These are phyloP conservation scores for Tonatia bakeri DNA, from an alignment of 2,113 vertebrate species.

Conservation along the genomic window DNA sequence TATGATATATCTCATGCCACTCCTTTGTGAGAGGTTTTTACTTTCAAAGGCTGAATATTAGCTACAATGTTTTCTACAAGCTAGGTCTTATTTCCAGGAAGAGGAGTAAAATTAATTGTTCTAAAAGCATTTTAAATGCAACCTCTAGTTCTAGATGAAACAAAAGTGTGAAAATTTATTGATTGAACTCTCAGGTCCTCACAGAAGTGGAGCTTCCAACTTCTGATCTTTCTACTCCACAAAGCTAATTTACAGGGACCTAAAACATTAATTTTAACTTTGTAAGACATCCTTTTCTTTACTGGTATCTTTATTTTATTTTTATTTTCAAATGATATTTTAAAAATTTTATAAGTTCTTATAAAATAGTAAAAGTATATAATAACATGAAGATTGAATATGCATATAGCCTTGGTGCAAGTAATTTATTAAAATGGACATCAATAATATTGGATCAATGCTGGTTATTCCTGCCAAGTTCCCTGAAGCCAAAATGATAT, in stretches of 20 bases:
- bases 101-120: neutral
- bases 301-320: neutral
- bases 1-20: neutral
- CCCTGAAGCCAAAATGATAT: neutral
- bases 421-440: neutral
- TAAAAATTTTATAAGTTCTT: neutral
- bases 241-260: neutral
- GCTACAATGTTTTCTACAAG: neutral
- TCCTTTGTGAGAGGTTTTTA: neutral
- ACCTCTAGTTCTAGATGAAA: constrained; percentile 3
- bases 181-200: neutral
- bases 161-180: constrained; percentile 28
- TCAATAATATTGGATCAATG: neutral
- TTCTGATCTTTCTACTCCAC: neutral
- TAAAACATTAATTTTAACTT: constrained; percentile 26
- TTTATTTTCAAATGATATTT: neutral
- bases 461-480: neutral
- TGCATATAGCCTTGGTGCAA: neutral
- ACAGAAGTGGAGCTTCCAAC: neutral
- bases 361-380: neutral
- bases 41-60: constrained; percentile 17
- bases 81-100: neutral
- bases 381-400: neutral
- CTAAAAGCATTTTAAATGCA: constrained; percentile 23
- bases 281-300: neutral